Percentiles rank a stretch among this genome's conserved stretches.
Conservation (phyloP, 2,888 invertebrate species). For the Lasioglossum zephyrum region DNA sequence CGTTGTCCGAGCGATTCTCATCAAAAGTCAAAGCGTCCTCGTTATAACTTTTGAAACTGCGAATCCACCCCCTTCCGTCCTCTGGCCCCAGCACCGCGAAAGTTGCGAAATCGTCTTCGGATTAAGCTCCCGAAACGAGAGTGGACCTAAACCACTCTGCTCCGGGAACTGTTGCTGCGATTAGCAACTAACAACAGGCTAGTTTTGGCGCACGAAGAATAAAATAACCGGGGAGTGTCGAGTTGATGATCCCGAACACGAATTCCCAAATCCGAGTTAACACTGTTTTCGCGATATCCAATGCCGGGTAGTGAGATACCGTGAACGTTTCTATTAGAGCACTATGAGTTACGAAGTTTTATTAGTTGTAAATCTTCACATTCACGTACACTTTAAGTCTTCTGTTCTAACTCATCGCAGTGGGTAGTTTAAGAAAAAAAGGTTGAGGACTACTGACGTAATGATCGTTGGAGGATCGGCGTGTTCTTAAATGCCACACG, state of each 20-base stretch:
- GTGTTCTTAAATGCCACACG: slow-evolving; percentile 32
- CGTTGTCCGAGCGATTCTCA: slow-evolving; percentile 48
- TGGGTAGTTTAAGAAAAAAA: neutral
- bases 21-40: slow-evolving; percentile 58
- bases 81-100: slow-evolving; percentile 43
- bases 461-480: neutral
- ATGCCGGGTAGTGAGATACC: slow-evolving; percentile 21
- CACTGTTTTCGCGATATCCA: slow-evolving; percentile 33
- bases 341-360: neutral
- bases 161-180: slow-evolving; percentile 37
- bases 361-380: neutral
- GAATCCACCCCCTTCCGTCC: neutral
- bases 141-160: slow-evolving; percentile 27
- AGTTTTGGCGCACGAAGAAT: slow-evolving; percentile 31
- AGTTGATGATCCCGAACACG: slow-evolving; percentile 21
- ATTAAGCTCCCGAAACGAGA: slow-evolving; percentile 51
- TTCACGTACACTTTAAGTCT: neutral
- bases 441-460: neutral
- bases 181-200: slow-evolving; percentile 57
- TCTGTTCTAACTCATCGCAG: neutral
- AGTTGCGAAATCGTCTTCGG: slow-evolving; percentile 62
- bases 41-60: slow-evolving; percentile 64
- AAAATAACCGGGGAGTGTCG: slow-evolving; percentile 13
- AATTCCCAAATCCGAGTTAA: slow-evolving; percentile 47
- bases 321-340: slow-evolving; percentile 16